Conservation (phyloP, 1,140 invertebrate genomes). For the Ylistrum balloti region DNA sequence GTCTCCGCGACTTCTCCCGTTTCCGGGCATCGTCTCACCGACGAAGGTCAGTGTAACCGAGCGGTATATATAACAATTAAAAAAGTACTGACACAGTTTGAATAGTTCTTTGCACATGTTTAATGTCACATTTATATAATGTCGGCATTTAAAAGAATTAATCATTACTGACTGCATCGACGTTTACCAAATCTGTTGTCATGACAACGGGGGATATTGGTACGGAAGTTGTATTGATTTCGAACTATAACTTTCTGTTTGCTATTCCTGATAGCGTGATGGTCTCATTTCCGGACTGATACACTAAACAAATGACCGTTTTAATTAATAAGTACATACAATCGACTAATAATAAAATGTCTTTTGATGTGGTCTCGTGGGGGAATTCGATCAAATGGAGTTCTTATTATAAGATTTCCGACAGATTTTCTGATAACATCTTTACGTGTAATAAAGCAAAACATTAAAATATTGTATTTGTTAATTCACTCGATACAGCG, state of each 20-base stretch:
- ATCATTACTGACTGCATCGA: background rate
- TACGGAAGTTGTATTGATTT: conserved; percentile 1
- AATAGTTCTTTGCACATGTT: background rate
- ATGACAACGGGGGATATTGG: background rate
- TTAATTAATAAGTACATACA: background rate
- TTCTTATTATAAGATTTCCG: background rate
- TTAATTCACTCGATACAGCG: background rate
- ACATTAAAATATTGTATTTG: conserved; percentile 8
- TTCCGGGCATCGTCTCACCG: too few relatives aligned
- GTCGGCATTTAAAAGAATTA: background rate
- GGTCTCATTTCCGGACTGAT: background rate
- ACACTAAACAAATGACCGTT: background rate
- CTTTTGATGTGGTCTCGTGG: background rate
- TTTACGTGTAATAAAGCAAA: background rate
- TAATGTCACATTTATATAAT: background rate
- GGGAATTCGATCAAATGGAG: background rate
- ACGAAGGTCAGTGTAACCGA: too few relatives aligned
- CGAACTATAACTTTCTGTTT: background rate
- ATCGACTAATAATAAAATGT: background rate
- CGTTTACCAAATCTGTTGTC: background rate
- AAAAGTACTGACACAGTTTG: background rate
- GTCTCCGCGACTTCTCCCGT: too few relatives aligned
- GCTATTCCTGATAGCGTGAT: background rate
- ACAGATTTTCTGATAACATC: background rate
- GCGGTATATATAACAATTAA: background rate